Conservation (phyloP, 2,797 vertebrate genomes). For the Platalea minor region DNA sequence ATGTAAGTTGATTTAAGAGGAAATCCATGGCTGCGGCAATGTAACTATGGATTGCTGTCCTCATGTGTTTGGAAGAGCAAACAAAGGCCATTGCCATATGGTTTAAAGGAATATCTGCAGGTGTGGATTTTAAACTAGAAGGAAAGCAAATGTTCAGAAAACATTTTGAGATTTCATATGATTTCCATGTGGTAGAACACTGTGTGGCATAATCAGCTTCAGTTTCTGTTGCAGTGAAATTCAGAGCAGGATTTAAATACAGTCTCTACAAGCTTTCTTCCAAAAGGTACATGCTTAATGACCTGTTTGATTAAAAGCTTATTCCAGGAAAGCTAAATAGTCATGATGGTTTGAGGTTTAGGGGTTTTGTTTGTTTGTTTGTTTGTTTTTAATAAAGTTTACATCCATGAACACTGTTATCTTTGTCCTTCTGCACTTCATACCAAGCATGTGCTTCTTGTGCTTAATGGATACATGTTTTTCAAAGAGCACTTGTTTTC, state of each 20-base stretch:
- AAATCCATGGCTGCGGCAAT: background rate
- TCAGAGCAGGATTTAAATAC: background rate
- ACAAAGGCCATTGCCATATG: background rate
- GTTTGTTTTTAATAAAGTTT: background rate
- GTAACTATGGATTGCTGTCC: background rate
- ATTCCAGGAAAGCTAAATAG: background rate
- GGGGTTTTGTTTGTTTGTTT: background rate
- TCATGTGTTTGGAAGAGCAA: background rate
- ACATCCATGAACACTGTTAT: background rate
- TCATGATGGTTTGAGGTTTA: background rate
- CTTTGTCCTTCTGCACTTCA: background rate
- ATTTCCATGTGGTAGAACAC: background rate
- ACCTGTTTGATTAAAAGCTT: background rate
- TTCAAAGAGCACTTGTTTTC: background rate
- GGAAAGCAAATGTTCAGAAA: background rate
- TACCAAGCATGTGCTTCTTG: background rate
- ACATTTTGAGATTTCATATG: background rate
- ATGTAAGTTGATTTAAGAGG: background rate
- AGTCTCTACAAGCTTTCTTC: background rate
- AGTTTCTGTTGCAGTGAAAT: background rate
- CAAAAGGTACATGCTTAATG: background rate
- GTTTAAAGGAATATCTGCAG: background rate
- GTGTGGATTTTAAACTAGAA: background rate
- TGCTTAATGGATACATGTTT: accelerated
- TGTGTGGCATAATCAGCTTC: background rate